Percentiles rank a stretch among this genome's conserved stretches.
phyloP scores from a whole-genome alignment of 2,797 vertebrate species.

The Notamacropus eugenii region DNA sequence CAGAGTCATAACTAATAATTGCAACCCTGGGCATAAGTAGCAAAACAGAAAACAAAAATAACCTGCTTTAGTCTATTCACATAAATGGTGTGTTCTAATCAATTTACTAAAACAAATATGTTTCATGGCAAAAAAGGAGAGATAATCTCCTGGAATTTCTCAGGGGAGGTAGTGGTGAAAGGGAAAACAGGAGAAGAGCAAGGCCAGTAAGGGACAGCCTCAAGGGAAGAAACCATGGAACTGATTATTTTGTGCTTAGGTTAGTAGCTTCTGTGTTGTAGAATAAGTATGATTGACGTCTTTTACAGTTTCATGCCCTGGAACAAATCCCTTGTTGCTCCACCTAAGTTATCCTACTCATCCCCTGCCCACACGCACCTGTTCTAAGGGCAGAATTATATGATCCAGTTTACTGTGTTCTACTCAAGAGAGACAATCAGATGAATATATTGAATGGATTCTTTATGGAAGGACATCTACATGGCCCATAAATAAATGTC shows the following conservation, averaged over 20 bases:
- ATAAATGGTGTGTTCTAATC: not conserved
- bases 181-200: not conserved
- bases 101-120: not conserved
- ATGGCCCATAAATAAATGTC: slow-evolving; percentile 42
- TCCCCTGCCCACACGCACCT: not conserved
- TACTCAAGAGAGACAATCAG: not conserved
- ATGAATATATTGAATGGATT: not conserved
- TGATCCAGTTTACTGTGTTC: not conserved
- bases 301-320: not conserved
- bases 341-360: not conserved
- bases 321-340: not conserved
- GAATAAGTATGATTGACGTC: not conserved
- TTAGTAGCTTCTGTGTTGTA: not conserved
- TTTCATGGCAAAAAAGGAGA: not conserved
- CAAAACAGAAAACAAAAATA: not conserved
- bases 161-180: too few species aligned
- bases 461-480: slow-evolving; percentile 18
- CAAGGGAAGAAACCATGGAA: not conserved
- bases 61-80: not conserved
- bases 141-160: not conserved
- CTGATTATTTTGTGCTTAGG: not conserved
- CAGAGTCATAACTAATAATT: not conserved
- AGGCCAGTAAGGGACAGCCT: not conserved
- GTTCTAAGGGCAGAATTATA: not conserved
- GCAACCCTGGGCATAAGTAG: not conserved